Evolutionary conservation across 2,888 invertebrate species (phyloP).

Genomic region (Ormyrus labotus): DNA sequence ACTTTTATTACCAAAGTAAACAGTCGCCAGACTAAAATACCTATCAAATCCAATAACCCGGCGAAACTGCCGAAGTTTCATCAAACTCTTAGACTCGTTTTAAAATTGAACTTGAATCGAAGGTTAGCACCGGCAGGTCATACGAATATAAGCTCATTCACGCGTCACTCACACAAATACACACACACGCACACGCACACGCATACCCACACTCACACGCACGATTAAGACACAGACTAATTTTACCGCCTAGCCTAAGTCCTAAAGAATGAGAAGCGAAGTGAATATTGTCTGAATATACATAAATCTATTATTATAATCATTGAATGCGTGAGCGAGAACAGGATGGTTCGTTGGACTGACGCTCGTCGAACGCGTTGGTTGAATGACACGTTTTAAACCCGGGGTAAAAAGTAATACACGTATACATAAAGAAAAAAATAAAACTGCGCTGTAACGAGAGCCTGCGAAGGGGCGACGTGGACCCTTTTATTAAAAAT

Average conservation of each 20-base stretch:
- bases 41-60: no score
- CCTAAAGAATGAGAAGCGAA: slow-evolving; percentile 61
- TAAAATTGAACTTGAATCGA: neutral
- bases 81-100: no score
- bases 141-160: slow-evolving; percentile 72
- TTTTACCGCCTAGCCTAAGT: slow-evolving; percentile 61
- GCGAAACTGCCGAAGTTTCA: no score
- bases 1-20: no score
- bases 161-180: neutral
- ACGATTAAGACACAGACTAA: neutral
- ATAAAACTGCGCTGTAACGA: neutral
- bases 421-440: slow-evolving; percentile 6
- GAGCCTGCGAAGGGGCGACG: slow-evolving; percentile 67
- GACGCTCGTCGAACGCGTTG: slow-evolving; percentile 69
- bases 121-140: slow-evolving; percentile 75
- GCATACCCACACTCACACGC: neutral
- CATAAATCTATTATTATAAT: slow-evolving; percentile 41
- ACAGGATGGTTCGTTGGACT: slow-evolving; percentile 69
- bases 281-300: slow-evolving; percentile 65
- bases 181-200: neutral
- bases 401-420: slow-evolving; percentile 44
- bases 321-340: slow-evolving; percentile 48
- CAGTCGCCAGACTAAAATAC: no score
- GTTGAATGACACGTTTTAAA: slow-evolving; percentile 73
- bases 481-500: slow-evolving; percentile 57